Evolutionary conservation across 2,888 invertebrate genomes (phyloP), one percentile per base, ranked within the genome.

Genomic region (Drosophila neoperkinsi): DNA sequence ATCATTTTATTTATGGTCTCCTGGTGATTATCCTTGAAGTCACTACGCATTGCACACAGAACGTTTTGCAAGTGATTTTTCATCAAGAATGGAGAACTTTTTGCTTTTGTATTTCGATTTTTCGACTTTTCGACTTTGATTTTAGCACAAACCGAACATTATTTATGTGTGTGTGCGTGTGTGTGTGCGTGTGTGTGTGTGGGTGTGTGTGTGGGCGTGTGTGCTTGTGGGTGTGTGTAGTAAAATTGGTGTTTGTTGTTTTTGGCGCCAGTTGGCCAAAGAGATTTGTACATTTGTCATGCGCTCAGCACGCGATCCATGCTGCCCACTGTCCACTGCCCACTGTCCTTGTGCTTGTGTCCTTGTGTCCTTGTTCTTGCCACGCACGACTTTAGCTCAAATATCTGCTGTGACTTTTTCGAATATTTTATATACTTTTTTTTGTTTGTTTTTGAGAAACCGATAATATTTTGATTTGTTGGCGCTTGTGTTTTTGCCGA

Each of bases 1-100:
- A 94, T 94, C 95, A 95, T 95, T 94, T 93, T 94, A 92, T 92
- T 93, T 91, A 93, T 92, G 90, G 93, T 93, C 92, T 93, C 92
- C 92, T 93, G 92, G 92, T 93, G 91, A 91, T 91, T 93, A 91
- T 93, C 93, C 88, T 92, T 93, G 76, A 92, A 93, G 91, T 93
- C 93, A 93, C 93, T 93, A 92, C 93, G 93, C 93, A 93, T 93
- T 89, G 93, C 93, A 93, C 93, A 91, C 91, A 91, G 85, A 84
- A 91, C 90, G 83, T 88, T 90, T 85, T 85, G 82, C 81, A 89
- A 89, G 89, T 91, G 90, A 91, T 91, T 92, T 91, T 92, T 92
- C 91, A 92, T 92, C 91, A 87, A 90, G 81, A 91, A 67, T 55
- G 38, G 43, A 18, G 16, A 63, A 49, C 56, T 65, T 70, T 62